Evolutionary conservation across 2,888 invertebrate species (phyloP), one percentile per base, ranked within the genome.

Genomic region (Drosophila histrio): DNA sequence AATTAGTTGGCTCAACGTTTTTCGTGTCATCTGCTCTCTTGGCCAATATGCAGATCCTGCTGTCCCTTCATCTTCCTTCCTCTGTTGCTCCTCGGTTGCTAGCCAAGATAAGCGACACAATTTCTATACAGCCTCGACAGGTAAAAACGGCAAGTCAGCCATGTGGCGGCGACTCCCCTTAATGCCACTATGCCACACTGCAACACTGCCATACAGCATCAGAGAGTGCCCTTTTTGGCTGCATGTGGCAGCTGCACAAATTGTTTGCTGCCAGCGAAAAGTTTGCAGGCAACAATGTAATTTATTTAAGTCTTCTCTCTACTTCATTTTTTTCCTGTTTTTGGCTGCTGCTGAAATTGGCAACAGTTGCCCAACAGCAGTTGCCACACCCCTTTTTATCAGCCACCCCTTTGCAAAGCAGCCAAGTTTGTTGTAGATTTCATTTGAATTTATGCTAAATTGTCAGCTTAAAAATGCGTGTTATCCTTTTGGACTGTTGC

Each of bases 371-470:
- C 58, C 34, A 53, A 66, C 38, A 44, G 77, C 67, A 70, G 59
- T 65, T 74, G 65, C 47, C 44, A 38, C 59, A 21, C 43, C 44
- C 21, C 28, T 43, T 6, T 28, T 26, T 36, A 32, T 21, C 30
- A 32, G 13, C 22, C 13, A 9, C 13, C 22, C 13, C 2, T 13
- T 1, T 1, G 2, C 21, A 17, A 11, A 15, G 6, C 30, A 13
- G 19, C 32, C 46, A 60, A 58, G 52, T 66, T 64, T 76, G 80
- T 75, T 84, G 70, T 69, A 58, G 61, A 77, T 83, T 76, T 65
- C 64, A 78, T 77, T 86, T 83, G 86, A 86, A 86, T 86, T 84
- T 86, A 84, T 84, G 83, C 83, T 74, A 84, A 84, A 83, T 83
- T 79, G 72, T 76, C 62, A 74, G 85, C 72, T 82, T 79, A 68